Evolutionary conservation across 2,888 invertebrate species (phyloP), one percentile per base, ranked within the genome.

Genomic region (Drosophila merina): DNA sequence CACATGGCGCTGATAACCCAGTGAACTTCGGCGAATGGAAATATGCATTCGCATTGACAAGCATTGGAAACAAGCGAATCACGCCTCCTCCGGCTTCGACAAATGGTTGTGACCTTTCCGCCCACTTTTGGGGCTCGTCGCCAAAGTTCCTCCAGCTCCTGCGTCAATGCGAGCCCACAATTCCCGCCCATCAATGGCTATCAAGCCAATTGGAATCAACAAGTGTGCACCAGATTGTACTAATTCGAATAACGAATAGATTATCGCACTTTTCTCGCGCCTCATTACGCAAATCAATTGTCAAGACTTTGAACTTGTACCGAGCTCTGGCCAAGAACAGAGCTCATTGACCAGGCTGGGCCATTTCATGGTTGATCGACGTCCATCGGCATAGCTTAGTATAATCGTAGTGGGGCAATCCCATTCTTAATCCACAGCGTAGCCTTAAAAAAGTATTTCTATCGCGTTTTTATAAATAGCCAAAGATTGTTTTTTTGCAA

Each of bases 221-320:
- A 52, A 33, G 9, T 47, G 31, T n/a, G 4, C 6, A 4, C 10
- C 9, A 31, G 45, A 64, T 52, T 52, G 54, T 55, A 28, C 36
- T 14, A 44, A 63, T 30, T 31, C 30, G 36, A 26, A 31, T 33
- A 47, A 50, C 33, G 33, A 26, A 42, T 9, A 8, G 47, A 58
- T 48, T 60, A 49, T 59, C 20, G 42, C 38, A 26, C 40, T 25
- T 30, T 28, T 30, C 6, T 20, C 14, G 25, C 10, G 20, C 48
- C 64, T n/a, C 28, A 51, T 54, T 63, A 66, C 47, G 57, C 10
- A 33, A 57, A 44, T 48, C 14, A 44, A 44, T 40, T 10, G 31
- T 59, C n/a, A 48, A 66, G 68, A 58, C 77, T 77, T 67, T 84
- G 78, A 77, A 83, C 75, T 75, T 84, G 45, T 49, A 44, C 62